These are phyloP conservation scores for Aulostomus chinensis DNA, from an alignment of 2,797 vertebrate species.

Conservation along the genomic window DNA sequence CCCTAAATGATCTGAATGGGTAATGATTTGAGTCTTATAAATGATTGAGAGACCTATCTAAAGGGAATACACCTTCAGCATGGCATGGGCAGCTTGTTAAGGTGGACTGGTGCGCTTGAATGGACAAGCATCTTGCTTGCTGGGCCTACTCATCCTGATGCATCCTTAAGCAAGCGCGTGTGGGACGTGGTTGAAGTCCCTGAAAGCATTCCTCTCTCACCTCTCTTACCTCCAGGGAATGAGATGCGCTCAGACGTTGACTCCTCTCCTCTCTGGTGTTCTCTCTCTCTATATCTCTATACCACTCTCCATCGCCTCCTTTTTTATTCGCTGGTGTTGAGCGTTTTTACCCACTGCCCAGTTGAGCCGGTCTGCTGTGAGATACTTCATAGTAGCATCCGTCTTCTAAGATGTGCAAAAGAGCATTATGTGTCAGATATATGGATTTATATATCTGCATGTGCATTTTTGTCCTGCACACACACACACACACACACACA, in stretches of 20 bases:
- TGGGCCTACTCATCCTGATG: constrained; percentile 31
- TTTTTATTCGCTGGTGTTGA: constrained; percentile 4
- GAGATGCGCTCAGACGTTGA: constrained; percentile 58
- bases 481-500: too few relatives aligned
- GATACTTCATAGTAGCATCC: constrained; percentile 30
- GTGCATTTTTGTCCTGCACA: too few relatives aligned
- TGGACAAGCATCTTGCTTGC: constrained; percentile 26
- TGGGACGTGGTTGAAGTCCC: constrained; percentile 70
- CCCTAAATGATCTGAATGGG: constrained; percentile 80
- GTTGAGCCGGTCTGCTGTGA: constrained; percentile 17
- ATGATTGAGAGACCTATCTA: constrained; percentile 75
- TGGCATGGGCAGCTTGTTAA: constrained; percentile 70
- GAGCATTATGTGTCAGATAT: constrained; percentile 3
- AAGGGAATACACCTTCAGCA: constrained; percentile 76
- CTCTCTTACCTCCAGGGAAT: constrained; percentile 65
- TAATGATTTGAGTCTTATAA: constrained; percentile 78
- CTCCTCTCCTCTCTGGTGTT: constrained; percentile 49
- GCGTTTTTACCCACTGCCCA: constrained; percentile 25
- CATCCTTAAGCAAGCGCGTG: constrained; percentile 74
- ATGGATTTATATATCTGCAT: too few relatives aligned
- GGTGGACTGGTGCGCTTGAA: constrained; percentile 69
- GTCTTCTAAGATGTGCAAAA: constrained; percentile 4
- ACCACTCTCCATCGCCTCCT: constrained; percentile 11
- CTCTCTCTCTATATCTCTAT: constrained; percentile 15
- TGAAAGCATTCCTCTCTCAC: constrained; percentile 79